Base-by-base conservation (phyloP, 2,113 vertebrate species). In the Coryphaenoides rupestris region DNA sequence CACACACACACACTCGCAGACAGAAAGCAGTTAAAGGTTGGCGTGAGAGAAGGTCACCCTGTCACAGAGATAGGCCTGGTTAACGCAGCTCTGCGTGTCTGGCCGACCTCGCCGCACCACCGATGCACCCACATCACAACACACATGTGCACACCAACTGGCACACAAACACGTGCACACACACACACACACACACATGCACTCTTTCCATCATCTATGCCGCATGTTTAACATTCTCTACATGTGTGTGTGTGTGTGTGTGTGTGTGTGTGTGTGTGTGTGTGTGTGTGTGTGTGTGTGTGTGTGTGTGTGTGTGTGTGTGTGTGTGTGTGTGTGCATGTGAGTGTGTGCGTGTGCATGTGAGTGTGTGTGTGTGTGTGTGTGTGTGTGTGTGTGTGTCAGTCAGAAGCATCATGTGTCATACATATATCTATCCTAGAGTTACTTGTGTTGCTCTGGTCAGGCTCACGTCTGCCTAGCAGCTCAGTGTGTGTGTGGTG, bases 11-110 rank as follows among this genome's bases (percentile, higher is more conserved):
- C 58, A 62, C 59, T 56, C 26, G 13, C 33, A 12, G 50, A 76
- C 63, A 33, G 65, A 72, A 70, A 74, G 26, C 64, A 63, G 63
- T 40, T 65, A 69, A 77, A 66, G 49, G 33, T 50, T 45, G 45
- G 57, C 67, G 50, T 65, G n/a, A 40, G 33, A 75, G 73, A 82
- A 79, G 69, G 78, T 69, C 69, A 69, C 68, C 52, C 60, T 64
- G 53, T 67, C 60, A 53, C 50, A 53, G 19, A 49, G 56, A 33
- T 68, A 62, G 74, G 69, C 77, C 60, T 60, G 66, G 74, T 46
- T 47, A 59, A 72, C 59, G 40, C 15, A 58, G 58, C 55, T 52
- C 47, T n/a, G n/a, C 3, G 60, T 63, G 54, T 65, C 26, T 68
- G 13, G 47, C 33, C 33, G 14, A 68, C 22, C 46, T 23, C 5